Conservation (phyloP, 2,113 vertebrate species). For the Tichodroma muraria region DNA sequence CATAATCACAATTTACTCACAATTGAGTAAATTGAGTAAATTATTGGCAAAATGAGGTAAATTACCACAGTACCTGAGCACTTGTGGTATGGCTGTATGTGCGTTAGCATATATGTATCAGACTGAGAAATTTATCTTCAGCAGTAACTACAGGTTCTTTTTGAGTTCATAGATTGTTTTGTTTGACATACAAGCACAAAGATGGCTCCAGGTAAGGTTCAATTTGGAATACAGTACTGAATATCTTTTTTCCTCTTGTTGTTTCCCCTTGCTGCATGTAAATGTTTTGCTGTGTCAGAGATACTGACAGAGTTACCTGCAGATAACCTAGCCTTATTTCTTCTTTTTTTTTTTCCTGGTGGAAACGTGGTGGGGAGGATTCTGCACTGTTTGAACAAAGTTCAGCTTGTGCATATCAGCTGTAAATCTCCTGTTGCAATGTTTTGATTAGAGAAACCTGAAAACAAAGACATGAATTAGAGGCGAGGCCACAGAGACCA, state of each 20-base stretch:
- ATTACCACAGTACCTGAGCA: not conserved
- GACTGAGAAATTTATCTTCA: not conserved
- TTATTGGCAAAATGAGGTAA: no score
- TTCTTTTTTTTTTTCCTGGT: not conserved
- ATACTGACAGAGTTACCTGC: not conserved
- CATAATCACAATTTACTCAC: not conserved
- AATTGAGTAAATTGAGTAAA: no score
- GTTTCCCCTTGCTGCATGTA: not conserved
- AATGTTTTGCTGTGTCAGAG: not conserved
- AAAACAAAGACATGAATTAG: not conserved
- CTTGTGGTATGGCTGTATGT: not conserved
- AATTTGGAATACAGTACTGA: not conserved
- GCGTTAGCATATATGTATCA: not conserved
- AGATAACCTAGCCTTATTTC: not conserved
- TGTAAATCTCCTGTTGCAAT: not conserved
- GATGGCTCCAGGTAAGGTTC: not conserved
- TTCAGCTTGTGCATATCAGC: not conserved
- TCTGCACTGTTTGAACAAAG: not conserved
- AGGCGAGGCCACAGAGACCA: not conserved
- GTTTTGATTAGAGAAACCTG: not conserved
- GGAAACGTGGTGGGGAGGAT: fast-evolving
- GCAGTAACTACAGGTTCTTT: not conserved
- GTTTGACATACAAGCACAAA: not conserved
- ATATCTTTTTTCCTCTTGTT: not conserved
- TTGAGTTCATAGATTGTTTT: not conserved